Evolutionary conservation across 2,797 vertebrate species (phyloP), one percentile per base, ranked within the genome.

Genomic region (Neoniphon sammara): DNA sequence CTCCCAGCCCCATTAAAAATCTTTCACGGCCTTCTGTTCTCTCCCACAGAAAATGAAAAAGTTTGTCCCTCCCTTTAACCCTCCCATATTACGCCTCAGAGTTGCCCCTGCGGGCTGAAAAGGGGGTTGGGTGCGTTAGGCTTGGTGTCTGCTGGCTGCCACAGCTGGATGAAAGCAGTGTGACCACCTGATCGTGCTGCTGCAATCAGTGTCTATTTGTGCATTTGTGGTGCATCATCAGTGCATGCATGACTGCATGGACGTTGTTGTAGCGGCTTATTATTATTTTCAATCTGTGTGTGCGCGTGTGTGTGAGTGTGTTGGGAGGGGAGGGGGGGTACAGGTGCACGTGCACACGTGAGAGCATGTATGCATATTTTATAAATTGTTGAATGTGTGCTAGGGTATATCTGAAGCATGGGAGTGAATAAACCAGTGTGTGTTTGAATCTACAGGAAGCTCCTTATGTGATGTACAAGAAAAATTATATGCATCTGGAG

Each of bases 391-490:
- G 77, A 80, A 76, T 73, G 75, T 89, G 73, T 85, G 56, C 20
- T 31, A 44, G 21, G 5, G 70, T 70, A 59, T 61, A 56, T 70
- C 74, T 39, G 72, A 61, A 75, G 87, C 90, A 90, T 82, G 88
- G 66, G 88, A 80, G 83, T 88, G 83, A 93, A 92, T 95, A 94
- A 94, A 94, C 90, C 91, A 91, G 92, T 79, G 72, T 95, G 91
- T 95, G 93, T 95, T 94, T 95, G 90, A 92, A 93, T 93, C 96
- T 95, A 95, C 96, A 99, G 98, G 98, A 99, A 96, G 97, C 98
- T 77, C 98, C 98, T 81, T 99, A 99, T 92, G 98, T 99, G 93
- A 99, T 99, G 98, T 97, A 96, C 94, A 99, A 99, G 95, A 99
- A 99, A 96, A 98, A 97, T 93, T 95, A 96, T 94, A 95, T 96